Conservation (phyloP, 2,113 vertebrate genomes). For the Silurus asotus region DNA sequence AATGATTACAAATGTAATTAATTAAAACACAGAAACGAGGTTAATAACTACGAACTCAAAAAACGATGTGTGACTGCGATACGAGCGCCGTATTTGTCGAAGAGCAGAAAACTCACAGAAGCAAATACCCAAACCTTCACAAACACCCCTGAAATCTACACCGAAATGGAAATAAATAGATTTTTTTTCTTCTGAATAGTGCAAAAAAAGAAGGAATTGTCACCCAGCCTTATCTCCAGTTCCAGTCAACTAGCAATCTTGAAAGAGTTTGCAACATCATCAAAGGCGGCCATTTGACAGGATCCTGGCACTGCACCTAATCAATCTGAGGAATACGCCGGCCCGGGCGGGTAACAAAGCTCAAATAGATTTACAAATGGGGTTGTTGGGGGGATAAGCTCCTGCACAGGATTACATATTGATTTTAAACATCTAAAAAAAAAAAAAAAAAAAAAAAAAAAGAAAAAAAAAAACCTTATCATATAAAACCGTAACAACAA, state of each 20-base stretch:
- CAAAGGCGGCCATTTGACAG: conserved; percentile 95
- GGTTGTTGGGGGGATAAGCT: conserved; percentile 97
- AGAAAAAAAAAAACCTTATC: conserved; percentile 95
- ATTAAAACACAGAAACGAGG: background rate
- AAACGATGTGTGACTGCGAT: background rate
- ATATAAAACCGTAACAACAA: conserved; percentile 94
- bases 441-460: conserved; percentile 81
- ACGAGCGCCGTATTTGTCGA: conserved; percentile 2
- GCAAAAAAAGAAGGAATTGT: conserved; percentile 76
- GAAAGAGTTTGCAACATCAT: conserved; percentile 98
- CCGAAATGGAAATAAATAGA: conserved; percentile 63
- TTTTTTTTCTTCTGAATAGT: conserved; percentile 61
- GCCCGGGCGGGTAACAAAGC: conserved; percentile 97
- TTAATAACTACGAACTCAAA: background rate
- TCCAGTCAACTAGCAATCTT: conserved; percentile 94
- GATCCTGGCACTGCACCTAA: conserved; percentile 94
- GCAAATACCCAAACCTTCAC: conserved; percentile 57
- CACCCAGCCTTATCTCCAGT: conserved; percentile 86
- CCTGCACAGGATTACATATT: conserved; percentile 99
- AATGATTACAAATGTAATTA: background rate
- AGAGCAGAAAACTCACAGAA: conserved; percentile 26
- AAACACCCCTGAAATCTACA: conserved; percentile 68
- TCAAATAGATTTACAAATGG: conserved; percentile 99
- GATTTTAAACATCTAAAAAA: conserved; percentile 96
- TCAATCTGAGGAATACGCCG: conserved; percentile 96